phyloP scores from a whole-genome alignment of 2,888 invertebrate species.

The Uropetala carovei region DNA sequence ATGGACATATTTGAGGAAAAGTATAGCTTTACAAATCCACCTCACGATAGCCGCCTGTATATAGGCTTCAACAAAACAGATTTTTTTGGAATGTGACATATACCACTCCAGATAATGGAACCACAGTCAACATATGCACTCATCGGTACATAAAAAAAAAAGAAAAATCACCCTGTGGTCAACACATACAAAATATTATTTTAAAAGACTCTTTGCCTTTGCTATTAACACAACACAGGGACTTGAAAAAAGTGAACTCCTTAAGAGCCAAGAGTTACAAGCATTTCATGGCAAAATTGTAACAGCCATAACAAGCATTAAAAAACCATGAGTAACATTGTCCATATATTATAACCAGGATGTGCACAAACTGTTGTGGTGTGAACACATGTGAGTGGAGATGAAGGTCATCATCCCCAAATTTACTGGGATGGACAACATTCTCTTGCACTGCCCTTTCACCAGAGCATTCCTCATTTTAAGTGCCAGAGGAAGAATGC shows the following conservation, averaged over 20 bases:
- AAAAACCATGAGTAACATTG: conserved; percentile 62
- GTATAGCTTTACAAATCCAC: conserved; percentile 48
- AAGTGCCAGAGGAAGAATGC: not conserved
- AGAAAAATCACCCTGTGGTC: conserved; percentile 40
- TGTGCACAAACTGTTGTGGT: conserved; percentile 50
- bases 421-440: not conserved
- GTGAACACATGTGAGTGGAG: conserved; percentile 53
- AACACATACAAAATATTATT: conserved; percentile 53
- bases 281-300: conserved; percentile 60
- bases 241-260: conserved; percentile 51
- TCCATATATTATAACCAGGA: conserved; percentile 62
- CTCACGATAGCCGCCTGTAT: conserved; percentile 37
- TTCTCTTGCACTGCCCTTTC: conserved; percentile 30
- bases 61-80: conserved; percentile 54
- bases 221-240: conserved; percentile 56
- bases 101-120: conserved; percentile 62
- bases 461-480: not conserved
- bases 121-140: conserved; percentile 57
- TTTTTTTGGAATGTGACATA: conserved; percentile 61
- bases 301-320: conserved; percentile 63
- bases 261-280: conserved; percentile 58
- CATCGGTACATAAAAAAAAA: conserved; percentile 51
- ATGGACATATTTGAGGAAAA: conserved; percentile 52
- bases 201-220: conserved; percentile 56
- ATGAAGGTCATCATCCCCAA: not conserved